phyloP scores from a whole-genome alignment of 1,140 invertebrate genomes.

The Ips nitidus region DNA sequence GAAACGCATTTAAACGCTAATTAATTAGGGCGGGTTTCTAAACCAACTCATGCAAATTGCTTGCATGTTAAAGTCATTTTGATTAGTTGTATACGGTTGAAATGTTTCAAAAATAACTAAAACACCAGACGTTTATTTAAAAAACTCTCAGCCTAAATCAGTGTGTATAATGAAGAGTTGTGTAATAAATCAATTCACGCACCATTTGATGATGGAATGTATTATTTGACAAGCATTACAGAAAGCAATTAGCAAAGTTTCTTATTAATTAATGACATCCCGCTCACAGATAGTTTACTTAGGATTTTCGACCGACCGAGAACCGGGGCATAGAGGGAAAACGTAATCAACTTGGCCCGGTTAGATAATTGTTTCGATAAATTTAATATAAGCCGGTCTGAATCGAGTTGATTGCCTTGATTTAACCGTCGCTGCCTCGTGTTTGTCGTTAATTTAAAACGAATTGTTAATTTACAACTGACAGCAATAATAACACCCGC shows the following conservation, averaged over 20 bases:
- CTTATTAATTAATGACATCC: constrained; percentile 28
- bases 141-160: neutral
- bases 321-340: constrained; percentile 24
- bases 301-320: constrained; percentile 17
- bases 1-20: constrained; percentile 6
- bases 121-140: neutral
- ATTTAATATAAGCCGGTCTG: constrained; percentile 22
- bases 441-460: neutral
- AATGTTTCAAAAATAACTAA: too few relatives aligned
- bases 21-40: neutral
- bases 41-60: neutral
- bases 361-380: constrained; percentile 30
- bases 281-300: constrained; percentile 26
- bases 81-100: too few relatives aligned
- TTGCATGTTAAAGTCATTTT: constrained; percentile 1
- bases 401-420: constrained; percentile 16
- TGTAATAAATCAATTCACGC: constrained; percentile 8
- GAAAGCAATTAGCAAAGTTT: constrained; percentile 29
- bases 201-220: constrained; percentile 7
- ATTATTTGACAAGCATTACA: constrained; percentile 18
- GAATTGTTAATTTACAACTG: constrained; percentile 12
- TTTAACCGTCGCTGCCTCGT: neutral
- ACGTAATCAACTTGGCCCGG: constrained; percentile 22
- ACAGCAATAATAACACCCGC: neutral
- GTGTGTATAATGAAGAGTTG: neutral